Percentiles rank a stretch among this genome's conserved stretches.
These are phyloP conservation scores for Aleiodes testaceus DNA, from an alignment of 2,888 invertebrate genomes.

Conservation along the genomic window DNA sequence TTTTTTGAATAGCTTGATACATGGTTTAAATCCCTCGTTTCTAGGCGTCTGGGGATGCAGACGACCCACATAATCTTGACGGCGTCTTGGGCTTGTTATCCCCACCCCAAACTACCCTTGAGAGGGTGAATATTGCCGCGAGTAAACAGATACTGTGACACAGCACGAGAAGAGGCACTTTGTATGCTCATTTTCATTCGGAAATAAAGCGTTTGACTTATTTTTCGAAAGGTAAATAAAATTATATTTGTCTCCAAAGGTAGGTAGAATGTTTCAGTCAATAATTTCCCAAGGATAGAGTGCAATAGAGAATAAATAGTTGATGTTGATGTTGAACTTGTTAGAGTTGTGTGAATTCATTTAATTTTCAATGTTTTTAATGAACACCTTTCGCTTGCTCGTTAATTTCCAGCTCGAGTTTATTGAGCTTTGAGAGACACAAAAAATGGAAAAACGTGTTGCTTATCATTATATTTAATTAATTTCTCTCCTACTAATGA, in stretches of 20 bases:
- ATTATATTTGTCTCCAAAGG: neutral
- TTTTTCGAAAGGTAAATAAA: neutral
- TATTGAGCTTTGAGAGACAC: neutral
- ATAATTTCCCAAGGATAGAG: too few species aligned
- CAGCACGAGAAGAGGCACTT: neutral
- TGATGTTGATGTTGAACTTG: conserved; percentile 4
- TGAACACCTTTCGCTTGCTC: conserved; percentile 49
- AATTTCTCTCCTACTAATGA: neutral
- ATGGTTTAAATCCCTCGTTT: conserved; percentile 19
- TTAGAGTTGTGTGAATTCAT: neutral
- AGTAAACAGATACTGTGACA: conserved; percentile 22
- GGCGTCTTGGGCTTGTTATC: conserved; percentile 19
- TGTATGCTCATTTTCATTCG: neutral
- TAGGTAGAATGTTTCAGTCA: too few species aligned
- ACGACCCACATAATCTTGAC: conserved; percentile 30
- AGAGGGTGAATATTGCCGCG: conserved; percentile 16
- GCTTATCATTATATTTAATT: conserved; percentile 13
- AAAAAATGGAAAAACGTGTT: conserved; percentile 8
- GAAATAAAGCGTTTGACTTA: neutral
- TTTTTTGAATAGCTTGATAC: conserved; percentile 17
- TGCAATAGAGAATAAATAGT: neutral
- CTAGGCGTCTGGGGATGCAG: conserved; percentile 21
- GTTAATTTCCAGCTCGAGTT: conserved; percentile 57
- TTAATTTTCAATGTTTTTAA: conserved; percentile 52
- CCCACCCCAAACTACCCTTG: neutral